Conservation (phyloP, 1,140 invertebrate species). For the Asbolus verrucosus region DNA sequence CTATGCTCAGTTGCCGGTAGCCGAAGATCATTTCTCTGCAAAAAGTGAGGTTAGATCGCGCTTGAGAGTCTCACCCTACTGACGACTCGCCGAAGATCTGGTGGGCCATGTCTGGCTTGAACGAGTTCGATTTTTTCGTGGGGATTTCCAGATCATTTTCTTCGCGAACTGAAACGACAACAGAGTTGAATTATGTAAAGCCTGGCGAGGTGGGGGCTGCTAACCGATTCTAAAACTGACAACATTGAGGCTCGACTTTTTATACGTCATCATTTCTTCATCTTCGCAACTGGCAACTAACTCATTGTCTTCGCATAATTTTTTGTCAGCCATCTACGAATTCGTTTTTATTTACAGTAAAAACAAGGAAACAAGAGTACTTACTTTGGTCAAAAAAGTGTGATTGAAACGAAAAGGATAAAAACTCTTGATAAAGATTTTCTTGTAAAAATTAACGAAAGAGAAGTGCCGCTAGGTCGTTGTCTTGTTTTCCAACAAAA, state of each 20-base stretch:
- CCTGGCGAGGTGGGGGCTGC: too few relatives aligned
- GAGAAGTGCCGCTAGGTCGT: too few relatives aligned
- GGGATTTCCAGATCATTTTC: constrained; percentile 46
- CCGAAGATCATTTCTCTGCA: constrained; percentile 90
- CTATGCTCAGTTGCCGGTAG: constrained; percentile 85
- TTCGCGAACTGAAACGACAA: constrained; percentile 51
- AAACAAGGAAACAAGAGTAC: too few relatives aligned
- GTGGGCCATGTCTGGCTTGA: constrained; percentile 92
- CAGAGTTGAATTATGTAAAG: too few relatives aligned
- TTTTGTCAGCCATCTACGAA: too few relatives aligned
- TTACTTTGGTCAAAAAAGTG: too few relatives aligned
- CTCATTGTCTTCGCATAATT: too few relatives aligned
- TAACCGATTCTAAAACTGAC: constrained; percentile 50
- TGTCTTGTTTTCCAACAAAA: too few relatives aligned
- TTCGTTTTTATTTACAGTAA: too few relatives aligned
- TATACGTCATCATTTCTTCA: constrained; percentile 50
- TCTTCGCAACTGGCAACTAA: constrained; percentile 16
- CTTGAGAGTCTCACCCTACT: not conserved
- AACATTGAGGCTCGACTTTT: constrained; percentile 50
- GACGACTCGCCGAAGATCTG: constrained; percentile 90
- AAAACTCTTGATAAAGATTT: too few relatives aligned
- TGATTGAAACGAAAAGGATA: too few relatives aligned
- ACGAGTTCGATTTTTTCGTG: constrained; percentile 61
- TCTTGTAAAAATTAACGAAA: too few relatives aligned
- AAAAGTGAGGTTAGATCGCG: constrained; percentile 42